Evolutionary conservation across 2,113 vertebrate species (phyloP).

Genomic region (Albula glossodonta): DNA sequence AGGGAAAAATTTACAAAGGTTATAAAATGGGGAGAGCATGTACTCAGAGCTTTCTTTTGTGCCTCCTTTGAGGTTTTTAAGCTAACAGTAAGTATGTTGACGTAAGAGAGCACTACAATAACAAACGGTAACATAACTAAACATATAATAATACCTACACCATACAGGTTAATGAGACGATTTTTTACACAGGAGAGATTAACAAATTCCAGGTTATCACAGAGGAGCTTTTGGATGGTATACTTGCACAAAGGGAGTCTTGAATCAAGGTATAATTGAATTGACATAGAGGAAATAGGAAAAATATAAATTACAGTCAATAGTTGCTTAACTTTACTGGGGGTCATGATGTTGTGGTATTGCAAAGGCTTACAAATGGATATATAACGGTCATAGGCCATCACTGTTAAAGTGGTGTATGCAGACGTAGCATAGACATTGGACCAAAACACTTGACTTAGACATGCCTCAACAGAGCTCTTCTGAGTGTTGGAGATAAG

Average conservation of each 20-base stretch:
- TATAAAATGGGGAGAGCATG: slow-evolving; percentile 55
- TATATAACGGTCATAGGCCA: slow-evolving; percentile 65
- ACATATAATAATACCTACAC: slow-evolving; percentile 34
- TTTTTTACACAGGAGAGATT: slow-evolving; percentile 53
- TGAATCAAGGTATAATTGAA: slow-evolving; percentile 47
- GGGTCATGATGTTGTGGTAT: slow-evolving; percentile 52
- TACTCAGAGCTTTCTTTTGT: slow-evolving; percentile 48
- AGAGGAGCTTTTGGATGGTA: slow-evolving; percentile 54
- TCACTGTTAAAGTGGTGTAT: slow-evolving; percentile 51
- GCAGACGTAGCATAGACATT: slow-evolving; percentile 48
- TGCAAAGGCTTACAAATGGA: slow-evolving; percentile 62
- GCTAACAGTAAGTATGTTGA: slow-evolving; percentile 47
- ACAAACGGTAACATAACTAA: slow-evolving; percentile 45
- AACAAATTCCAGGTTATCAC: slow-evolving; percentile 55
- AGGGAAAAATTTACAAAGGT: slow-evolving; percentile 53
- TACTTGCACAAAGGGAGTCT: slow-evolving; percentile 44
- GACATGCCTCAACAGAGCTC: slow-evolving; percentile 41
- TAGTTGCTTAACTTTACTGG: slow-evolving; percentile 40
- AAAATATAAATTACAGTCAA: slow-evolving; percentile 38
- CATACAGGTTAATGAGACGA: slow-evolving; percentile 40
- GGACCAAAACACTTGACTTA: slow-evolving; percentile 51
- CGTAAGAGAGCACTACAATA: slow-evolving; percentile 49
- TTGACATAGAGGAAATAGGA: slow-evolving; percentile 35
- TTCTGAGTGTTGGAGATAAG: slow-evolving; percentile 36
- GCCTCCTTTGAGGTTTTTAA: slow-evolving; percentile 47